Conservation (phyloP, 2,888 invertebrate genomes). For the Synanthedon formicaeformis region DNA sequence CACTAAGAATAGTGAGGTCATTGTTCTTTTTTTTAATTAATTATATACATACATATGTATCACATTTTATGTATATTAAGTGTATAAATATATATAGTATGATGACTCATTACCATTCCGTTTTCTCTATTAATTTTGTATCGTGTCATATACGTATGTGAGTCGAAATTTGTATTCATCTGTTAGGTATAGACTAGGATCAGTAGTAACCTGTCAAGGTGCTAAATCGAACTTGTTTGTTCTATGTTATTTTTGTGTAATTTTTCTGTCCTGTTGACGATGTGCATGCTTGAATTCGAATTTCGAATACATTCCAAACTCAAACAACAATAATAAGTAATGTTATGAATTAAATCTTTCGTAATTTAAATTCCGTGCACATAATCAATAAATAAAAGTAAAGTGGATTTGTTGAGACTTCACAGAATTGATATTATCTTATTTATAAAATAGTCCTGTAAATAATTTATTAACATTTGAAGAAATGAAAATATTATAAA, state of each 20-base stretch:
- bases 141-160: slow-evolving; percentile 11
- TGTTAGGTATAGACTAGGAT: slow-evolving; percentile 22
- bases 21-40: slow-evolving; percentile 23
- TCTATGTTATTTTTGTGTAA: slow-evolving; percentile 4
- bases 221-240: slow-evolving; percentile 45
- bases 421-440: slow-evolving; percentile 68
- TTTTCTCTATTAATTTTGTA: slow-evolving; percentile 40
- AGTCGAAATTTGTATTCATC: neutral
- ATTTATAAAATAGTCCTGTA: slow-evolving; percentile 68
- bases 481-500: slow-evolving; percentile 63
- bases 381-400: slow-evolving; percentile 10
- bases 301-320: too few relatives aligned
- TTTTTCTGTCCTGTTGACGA: slow-evolving; percentile 28
- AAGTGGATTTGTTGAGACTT: slow-evolving; percentile 51
- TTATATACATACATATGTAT: neutral
- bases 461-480: slow-evolving; percentile 69
- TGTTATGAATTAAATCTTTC: neutral
- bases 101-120: slow-evolving; percentile 24
- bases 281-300: slow-evolving; percentile 13
- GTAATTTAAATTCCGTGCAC: slow-evolving; percentile 17
- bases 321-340: too few relatives aligned
- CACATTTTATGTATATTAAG: slow-evolving; percentile 9
- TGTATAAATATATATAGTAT: slow-evolving; percentile 1
- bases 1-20: slow-evolving; percentile 30
- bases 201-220: slow-evolving; percentile 55